Evolutionary conservation across 1,140 invertebrate species (phyloP), one percentile per base, ranked within the genome.

Genomic region (Agraylea sexmaculata): DNA sequence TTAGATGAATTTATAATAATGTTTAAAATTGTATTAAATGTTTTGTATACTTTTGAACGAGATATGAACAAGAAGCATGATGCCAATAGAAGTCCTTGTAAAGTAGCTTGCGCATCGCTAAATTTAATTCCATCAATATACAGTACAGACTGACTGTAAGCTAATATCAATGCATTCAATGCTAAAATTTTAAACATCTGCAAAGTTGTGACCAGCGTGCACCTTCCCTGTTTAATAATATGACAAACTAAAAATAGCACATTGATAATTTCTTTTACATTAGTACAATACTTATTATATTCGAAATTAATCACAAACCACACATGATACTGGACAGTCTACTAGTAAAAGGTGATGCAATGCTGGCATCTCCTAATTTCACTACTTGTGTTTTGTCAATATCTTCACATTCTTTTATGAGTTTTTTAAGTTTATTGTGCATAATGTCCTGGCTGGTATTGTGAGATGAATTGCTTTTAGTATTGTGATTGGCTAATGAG

Each of bases 161-260:
- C 96, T 27, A 96, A 68, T 40, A 99, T 90, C 1, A 99, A 72
- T 0, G 96, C 94, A 66, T 99, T 99, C n/a, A 99, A 62, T 0
- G 96, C 96, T 23, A 99, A 67, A 50, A 99, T 99, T 73, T 99
- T 99, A 62, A 99, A 99, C 96, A 99, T 99, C 66, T 99, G 96
- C 27, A 99, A 67, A 0, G 96, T 99, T 1, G 94, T 99, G 0
- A 99, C 95, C 25, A 99, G 66, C 0, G 96, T 99, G 62, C 96
- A 99, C 22, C 96, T 75, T 4, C 96, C 96, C 71, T 99, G 95
- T 57, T 99, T 98, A 47, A 99, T 97, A 16, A 99, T 88, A 62
- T 98, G 90, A 55, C 92, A 97, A 55, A 99, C 92, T 96, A 67
- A 42, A 72, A 69, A 45, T 16, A 45, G 20, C 22, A 44, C 35